Evolutionary conservation across 1,140 invertebrate genomes (phyloP).

Genomic region (Drosophila fuyamai): DNA sequence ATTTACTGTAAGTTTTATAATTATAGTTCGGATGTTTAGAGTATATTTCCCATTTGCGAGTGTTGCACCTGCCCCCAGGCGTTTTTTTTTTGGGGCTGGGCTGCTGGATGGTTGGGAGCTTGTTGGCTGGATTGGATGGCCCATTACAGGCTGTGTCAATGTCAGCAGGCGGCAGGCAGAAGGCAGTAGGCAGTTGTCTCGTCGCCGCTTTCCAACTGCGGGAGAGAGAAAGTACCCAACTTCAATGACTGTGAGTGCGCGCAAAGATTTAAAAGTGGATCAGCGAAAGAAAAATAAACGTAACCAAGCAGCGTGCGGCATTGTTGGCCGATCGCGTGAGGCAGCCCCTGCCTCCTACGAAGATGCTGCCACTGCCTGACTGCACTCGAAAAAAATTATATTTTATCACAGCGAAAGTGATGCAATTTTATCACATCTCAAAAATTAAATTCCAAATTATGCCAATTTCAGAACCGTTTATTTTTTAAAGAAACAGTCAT

Average conservation of each 20-base stretch:
- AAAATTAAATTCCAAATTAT: too few relatives aligned
- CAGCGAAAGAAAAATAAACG: slow-evolving; percentile 78
- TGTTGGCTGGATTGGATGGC: slow-evolving; percentile 13
- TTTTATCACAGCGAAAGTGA: background rate
- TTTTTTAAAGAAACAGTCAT: too few relatives aligned
- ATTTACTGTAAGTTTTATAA: too few relatives aligned
- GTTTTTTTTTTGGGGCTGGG: background rate
- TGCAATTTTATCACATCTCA: background rate
- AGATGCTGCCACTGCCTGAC: slow-evolving; percentile 38
- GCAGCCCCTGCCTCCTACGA: slow-evolving; percentile 52
- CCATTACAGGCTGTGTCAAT: slow-evolving; percentile 51
- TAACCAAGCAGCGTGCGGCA: slow-evolving; percentile 73
- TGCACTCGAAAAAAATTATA: slow-evolving; percentile 13
- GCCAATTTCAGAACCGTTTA: too few relatives aligned
- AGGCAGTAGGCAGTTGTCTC: slow-evolving; percentile 38
- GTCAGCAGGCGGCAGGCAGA: slow-evolving; percentile 33
- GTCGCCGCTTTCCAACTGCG: slow-evolving; percentile 73
- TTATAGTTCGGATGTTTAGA: too few relatives aligned
- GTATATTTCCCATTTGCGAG: background rate
- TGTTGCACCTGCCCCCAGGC: background rate
- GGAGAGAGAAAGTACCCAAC: slow-evolving; percentile 65
- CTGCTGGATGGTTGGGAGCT: background rate
- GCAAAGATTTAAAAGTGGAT: slow-evolving; percentile 81
- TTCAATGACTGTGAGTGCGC: slow-evolving; percentile 32
- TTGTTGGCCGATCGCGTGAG: slow-evolving; percentile 68